phyloP scores from a whole-genome alignment of 2,888 invertebrate species.

The Cryptus armator region DNA sequence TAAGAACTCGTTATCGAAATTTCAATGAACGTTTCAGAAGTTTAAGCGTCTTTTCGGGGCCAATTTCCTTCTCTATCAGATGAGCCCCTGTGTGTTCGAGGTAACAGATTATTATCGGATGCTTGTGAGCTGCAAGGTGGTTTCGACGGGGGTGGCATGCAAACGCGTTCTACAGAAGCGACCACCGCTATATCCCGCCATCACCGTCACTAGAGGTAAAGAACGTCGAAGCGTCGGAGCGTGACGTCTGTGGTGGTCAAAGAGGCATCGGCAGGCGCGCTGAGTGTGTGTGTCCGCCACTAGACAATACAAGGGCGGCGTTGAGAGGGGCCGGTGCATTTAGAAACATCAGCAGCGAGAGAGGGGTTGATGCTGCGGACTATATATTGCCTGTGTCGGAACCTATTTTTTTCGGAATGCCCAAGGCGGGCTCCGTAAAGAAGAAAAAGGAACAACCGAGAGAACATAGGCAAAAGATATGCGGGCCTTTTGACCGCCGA shows the following conservation, averaged over 20 bases:
- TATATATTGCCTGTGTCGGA: slow-evolving; percentile 35
- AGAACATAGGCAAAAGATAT: slow-evolving; percentile 68
- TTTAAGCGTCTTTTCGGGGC: not conserved
- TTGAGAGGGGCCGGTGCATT: slow-evolving; percentile 37
- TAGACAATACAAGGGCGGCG: slow-evolving; percentile 15
- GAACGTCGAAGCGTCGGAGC: slow-evolving; percentile 25
- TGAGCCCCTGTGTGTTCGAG: slow-evolving; percentile 20
- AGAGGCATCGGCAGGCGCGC: slow-evolving; percentile 7
- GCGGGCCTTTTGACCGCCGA: slow-evolving; percentile 74
- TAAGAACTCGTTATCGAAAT: not conserved
- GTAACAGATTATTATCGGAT: slow-evolving; percentile 53
- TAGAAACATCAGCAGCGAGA: slow-evolving; percentile 23
- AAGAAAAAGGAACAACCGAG: slow-evolving; percentile 46
- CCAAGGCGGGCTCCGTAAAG: slow-evolving; percentile 9
- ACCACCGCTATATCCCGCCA: slow-evolving; percentile 14
- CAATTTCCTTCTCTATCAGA: not conserved
- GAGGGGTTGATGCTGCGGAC: not conserved
- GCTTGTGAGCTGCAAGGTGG: slow-evolving; percentile 17
- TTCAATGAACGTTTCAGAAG: slow-evolving; percentile 2
- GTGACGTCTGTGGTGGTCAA: slow-evolving; percentile 48
- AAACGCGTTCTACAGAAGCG: not conserved
- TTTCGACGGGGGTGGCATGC: slow-evolving; percentile 31
- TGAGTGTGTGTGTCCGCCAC: slow-evolving; percentile 6
- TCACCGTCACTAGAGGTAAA: not conserved
- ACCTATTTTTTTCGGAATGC: slow-evolving; percentile 21